phyloP scores from a whole-genome alignment of 2,797 vertebrate species.

The Neosilurus hyrtlii region DNA sequence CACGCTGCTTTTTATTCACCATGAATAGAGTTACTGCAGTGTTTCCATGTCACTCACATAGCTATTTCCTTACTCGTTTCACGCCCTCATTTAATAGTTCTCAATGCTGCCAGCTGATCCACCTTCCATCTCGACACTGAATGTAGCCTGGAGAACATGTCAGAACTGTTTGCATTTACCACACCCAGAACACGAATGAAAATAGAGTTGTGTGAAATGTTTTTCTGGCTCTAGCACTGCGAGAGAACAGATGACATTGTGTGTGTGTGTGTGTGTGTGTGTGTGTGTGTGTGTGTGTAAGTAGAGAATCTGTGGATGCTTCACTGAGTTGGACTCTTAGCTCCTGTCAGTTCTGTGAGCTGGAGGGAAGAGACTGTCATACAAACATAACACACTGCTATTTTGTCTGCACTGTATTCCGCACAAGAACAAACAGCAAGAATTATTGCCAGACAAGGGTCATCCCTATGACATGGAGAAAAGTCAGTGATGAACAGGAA shows the following conservation, averaged over 20 bases:
- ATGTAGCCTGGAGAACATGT: conserved; percentile 1
- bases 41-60: conserved; percentile 48
- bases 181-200: neutral
- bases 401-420: conserved; percentile 3
- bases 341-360: conserved; percentile 23
- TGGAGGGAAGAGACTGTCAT: neutral
- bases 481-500: neutral
- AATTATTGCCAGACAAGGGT: neutral
- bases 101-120: conserved; percentile 32
- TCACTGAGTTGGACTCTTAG: neutral
- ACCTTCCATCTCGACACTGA: conserved; percentile 3
- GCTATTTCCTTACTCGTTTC: conserved; percentile 34
- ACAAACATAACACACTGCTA: conserved; percentile 22
- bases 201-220: neutral
- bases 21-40: conserved; percentile 35
- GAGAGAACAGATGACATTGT: neutral
- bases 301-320: neutral
- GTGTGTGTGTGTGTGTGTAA: no score
- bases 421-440: neutral
- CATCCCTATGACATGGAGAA: neutral
- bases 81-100: conserved; percentile 36
- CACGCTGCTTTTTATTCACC: conserved; percentile 44
- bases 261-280: no score
- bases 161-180: conserved; percentile 13
- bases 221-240: neutral